Evolutionary conservation across 2,113 vertebrate genomes (phyloP).

Genomic region (Crotalus helleri): DNA sequence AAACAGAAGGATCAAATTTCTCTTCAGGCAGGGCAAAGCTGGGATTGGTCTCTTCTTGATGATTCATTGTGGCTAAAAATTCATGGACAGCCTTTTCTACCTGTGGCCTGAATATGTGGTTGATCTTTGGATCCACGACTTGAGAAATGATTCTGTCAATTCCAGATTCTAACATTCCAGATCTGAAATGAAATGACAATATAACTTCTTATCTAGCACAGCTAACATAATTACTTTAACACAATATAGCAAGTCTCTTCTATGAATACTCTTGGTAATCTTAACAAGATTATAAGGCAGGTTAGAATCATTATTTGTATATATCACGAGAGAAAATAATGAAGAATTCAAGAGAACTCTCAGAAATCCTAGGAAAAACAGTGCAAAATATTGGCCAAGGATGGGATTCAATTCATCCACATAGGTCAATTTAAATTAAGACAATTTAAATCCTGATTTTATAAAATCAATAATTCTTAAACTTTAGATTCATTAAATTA

Average conservation of each 20-base stretch:
- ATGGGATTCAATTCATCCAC: not conserved
- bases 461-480: not conserved
- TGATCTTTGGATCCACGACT: constrained; percentile 98
- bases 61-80: constrained; percentile 89
- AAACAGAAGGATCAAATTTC: constrained; percentile 70
- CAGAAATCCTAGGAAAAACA: not conserved
- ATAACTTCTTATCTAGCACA: not conserved
- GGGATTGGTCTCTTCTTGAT: constrained; percentile 72
- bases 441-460: not conserved
- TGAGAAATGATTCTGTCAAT: constrained; percentile 98
- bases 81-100: constrained; percentile 94
- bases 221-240: not conserved
- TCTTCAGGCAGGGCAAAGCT: constrained; percentile 67
- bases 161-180: constrained; percentile 97
- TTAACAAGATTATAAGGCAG: not conserved
- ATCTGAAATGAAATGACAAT: constrained; percentile 74
- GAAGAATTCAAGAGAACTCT: not conserved
- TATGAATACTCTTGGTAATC: not conserved
- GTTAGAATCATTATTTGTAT: not conserved
- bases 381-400: not conserved
- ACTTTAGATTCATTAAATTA: not conserved
- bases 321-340: not conserved
- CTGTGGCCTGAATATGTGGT: constrained; percentile 95
- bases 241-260: not conserved
- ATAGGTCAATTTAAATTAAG: not conserved